A percentile compares a stretch with the other conserved stretches of the same genome.
Conservation (phyloP, 2,113 vertebrate species). For the Narcine bancroftii region DNA sequence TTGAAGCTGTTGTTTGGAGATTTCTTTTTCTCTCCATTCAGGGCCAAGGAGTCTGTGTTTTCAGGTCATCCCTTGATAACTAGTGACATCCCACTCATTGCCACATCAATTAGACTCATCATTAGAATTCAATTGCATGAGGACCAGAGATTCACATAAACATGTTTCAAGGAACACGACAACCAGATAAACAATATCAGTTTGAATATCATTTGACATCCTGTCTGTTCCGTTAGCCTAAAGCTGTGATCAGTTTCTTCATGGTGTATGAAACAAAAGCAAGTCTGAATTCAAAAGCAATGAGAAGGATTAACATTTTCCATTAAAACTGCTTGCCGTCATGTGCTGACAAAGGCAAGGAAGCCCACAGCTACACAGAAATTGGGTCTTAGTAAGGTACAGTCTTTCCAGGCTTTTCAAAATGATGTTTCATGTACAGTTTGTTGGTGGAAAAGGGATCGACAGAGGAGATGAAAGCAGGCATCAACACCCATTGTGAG, state of each 20-base stretch:
- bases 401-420: background rate
- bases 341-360: background rate
- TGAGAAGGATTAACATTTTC: background rate
- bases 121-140: background rate
- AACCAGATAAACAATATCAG: background rate
- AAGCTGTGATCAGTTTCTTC: background rate
- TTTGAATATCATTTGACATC: conserved; percentile 12
- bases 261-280: background rate
- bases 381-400: background rate
- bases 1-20: background rate
- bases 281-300: background rate
- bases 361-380: background rate
- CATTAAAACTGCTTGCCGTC: background rate
- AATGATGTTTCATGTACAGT: too few relatives aligned
- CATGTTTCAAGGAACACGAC: background rate
- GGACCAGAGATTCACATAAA: background rate
- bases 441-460: background rate
- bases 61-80: background rate
- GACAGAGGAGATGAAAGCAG: background rate
- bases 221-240: too few relatives aligned
- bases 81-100: background rate
- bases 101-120: background rate
- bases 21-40: background rate
- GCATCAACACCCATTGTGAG: background rate
- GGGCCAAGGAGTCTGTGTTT: background rate